Percentiles rank a stretch among this genome's conserved stretches.
Conservation (phyloP, 2,113 vertebrate species). For the Ibidorhyncha struthersii region DNA sequence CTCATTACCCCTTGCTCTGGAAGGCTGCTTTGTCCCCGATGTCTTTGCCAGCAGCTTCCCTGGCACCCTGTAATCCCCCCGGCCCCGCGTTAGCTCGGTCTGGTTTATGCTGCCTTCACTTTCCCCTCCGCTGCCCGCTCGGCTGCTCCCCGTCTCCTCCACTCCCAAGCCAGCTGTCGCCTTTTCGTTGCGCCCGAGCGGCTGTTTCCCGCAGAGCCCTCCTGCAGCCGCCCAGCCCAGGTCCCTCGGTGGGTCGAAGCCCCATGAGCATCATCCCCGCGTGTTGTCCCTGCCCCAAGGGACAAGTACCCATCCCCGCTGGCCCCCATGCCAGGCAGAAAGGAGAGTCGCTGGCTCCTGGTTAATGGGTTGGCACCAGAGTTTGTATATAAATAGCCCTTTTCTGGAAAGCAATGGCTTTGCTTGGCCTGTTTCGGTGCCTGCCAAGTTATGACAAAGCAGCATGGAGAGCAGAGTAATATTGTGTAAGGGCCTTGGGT, state of each 20-base stretch:
- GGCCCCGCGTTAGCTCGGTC: not conserved
- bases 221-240: rapidly evolving
- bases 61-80: constrained; percentile 49
- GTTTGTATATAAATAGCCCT: not conserved
- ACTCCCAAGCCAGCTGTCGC: not conserved
- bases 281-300: not conserved
- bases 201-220: not conserved
- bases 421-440: not conserved
- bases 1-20: constrained; percentile 57
- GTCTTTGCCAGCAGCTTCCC: constrained; percentile 61
- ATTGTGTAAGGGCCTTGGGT: not conserved
- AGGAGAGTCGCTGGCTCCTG: not conserved
- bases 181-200: rapidly evolving
- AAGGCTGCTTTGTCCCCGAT: constrained; percentile 36
- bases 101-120: constrained; percentile 53
- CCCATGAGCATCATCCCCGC: rapidly evolving
- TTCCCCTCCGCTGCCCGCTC: not conserved
- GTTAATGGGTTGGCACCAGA: not conserved
- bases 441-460: not conserved
- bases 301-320: not conserved
- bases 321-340: not conserved
- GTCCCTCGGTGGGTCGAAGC: rapidly evolving
- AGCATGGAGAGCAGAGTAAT: rapidly evolving
- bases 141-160: not conserved
- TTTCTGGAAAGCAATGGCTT: not conserved